Conservation (phyloP, 1,140 invertebrate genomes). For the Pomacea maculata region DNA sequence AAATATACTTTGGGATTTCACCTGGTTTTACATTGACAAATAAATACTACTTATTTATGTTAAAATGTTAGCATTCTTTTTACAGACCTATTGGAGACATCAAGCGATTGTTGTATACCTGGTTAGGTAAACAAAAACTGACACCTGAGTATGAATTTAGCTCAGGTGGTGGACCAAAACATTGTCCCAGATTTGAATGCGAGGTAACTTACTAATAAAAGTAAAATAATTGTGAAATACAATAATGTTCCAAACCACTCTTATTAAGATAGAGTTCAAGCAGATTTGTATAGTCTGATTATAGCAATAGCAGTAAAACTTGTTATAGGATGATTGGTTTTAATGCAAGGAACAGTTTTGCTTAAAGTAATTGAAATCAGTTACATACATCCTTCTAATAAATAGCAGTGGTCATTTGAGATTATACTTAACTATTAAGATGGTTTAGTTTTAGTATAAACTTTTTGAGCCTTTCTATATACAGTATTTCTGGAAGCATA, state of each 20-base stretch:
- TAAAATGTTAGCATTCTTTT: not conserved
- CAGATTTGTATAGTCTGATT: too few relatives aligned
- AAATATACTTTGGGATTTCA: not conserved
- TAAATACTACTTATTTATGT: not conserved
- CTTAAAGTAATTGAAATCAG: too few relatives aligned
- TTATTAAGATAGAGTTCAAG: not conserved
- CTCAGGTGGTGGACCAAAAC: conserved; percentile 87
- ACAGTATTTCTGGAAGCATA: not conserved
- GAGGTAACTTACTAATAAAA: conserved; percentile 69
- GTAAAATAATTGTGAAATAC: not conserved
- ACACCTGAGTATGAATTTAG: conserved; percentile 84
- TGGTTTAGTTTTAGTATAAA: too few relatives aligned
- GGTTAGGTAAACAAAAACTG: conserved; percentile 82
- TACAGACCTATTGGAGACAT: conserved; percentile 50
- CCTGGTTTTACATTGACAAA: not conserved
- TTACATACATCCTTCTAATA: too few relatives aligned
- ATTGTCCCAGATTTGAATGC: conserved; percentile 89
- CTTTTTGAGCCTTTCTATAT: too few relatives aligned
- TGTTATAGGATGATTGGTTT: too few relatives aligned
- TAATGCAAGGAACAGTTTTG: too few relatives aligned
- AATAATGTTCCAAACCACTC: not conserved
- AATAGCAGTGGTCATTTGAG: too few relatives aligned
- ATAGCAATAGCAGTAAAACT: too few relatives aligned
- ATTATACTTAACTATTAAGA: too few relatives aligned
- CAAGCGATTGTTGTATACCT: conserved; percentile 89